These are phyloP conservation scores for Macquaria australasica DNA, from an alignment of 2,113 vertebrate genomes.

Conservation along the genomic window DNA sequence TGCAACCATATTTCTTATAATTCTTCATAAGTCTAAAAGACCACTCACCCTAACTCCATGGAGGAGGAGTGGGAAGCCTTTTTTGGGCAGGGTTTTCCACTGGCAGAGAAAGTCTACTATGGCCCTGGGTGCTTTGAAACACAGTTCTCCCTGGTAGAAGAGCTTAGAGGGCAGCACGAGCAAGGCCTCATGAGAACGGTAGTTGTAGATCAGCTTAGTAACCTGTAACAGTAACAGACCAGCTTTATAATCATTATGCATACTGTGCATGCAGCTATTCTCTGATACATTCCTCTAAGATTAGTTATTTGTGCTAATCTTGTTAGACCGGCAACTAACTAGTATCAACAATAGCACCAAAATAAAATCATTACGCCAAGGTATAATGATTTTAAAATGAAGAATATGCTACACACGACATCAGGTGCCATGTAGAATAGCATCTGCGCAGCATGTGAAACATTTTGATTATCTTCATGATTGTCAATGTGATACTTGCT, in stretches of 20 bases:
- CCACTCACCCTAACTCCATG: conserved; percentile 91
- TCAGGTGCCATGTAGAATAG: neutral
- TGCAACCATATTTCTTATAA: neutral
- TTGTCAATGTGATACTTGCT: neutral
- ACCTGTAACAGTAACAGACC: conserved; percentile 83
- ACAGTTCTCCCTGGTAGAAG: conserved; percentile 91
- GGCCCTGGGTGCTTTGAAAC: conserved; percentile 84
- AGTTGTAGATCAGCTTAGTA: conserved; percentile 95
- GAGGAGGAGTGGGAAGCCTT: conserved; percentile 93
- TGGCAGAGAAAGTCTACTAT: conserved; percentile 87
- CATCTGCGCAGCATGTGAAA: neutral
- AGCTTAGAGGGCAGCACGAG: conserved; percentile 91
- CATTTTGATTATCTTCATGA: neutral
- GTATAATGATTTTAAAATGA: neutral
- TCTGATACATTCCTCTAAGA: neutral
- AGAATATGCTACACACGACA: neutral
- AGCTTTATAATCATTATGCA: neutral
- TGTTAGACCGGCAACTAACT: neutral
- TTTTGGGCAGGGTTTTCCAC: conserved; percentile 91
- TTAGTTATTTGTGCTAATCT: neutral
- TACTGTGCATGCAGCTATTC: neutral
- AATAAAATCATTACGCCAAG: neutral
- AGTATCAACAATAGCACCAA: neutral
- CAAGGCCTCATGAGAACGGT: conserved; percentile 91
- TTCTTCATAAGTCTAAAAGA: neutral